Evolutionary conservation across 2,888 invertebrate genomes (phyloP), one percentile per base, ranked within the genome.

Genomic region (Alviniconcha strummeri): DNA sequence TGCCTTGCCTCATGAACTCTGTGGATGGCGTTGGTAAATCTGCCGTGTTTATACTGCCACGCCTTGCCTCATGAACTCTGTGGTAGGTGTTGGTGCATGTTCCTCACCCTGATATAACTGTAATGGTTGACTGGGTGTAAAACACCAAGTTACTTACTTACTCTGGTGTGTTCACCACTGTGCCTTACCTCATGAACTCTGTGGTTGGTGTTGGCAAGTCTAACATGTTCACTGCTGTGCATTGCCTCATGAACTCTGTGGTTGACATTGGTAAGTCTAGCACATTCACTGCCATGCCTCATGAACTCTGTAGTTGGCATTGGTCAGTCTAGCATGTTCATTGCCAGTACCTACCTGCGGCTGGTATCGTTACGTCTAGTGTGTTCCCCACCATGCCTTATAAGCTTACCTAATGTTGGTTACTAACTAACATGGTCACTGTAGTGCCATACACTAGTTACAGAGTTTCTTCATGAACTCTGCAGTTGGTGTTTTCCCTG

Each of bases 151-250:
- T 9, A 13, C 36, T 36, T 36, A 36, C 36, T 0, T 36, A 36
- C 36, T 36, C 36, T 36, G 36, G 36, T 36, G 36, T 96, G 94
- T 94, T 96, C 85, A 96, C 96, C 67, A 96, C 96, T n/a, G 95
- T 96, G 89, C 96, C 96, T 81, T 96, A 96, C 91, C 94, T 96
- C 84, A 95, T 96, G 90, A 96, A 96, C 93, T 96, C 96, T 36
- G 93, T 96, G 71, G 95, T 96, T 87, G 96, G 96, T 72, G 95
- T 96, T 81, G 95, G 96, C 96, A 91, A 93, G 95, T 92, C 6
- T 69, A 1, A 15, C 15, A 15, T 64, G 11, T 64, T 64, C 85
- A 96, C 96, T 67, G 96, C 96, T n/a, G 95, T 96, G 89, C 96
- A 96, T 81, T 96, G 96, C 90, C 94, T 96, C 84, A 95, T 96